phyloP scores from a whole-genome alignment of 2,113 vertebrate genomes.

The Neodon shergylaensis region DNA sequence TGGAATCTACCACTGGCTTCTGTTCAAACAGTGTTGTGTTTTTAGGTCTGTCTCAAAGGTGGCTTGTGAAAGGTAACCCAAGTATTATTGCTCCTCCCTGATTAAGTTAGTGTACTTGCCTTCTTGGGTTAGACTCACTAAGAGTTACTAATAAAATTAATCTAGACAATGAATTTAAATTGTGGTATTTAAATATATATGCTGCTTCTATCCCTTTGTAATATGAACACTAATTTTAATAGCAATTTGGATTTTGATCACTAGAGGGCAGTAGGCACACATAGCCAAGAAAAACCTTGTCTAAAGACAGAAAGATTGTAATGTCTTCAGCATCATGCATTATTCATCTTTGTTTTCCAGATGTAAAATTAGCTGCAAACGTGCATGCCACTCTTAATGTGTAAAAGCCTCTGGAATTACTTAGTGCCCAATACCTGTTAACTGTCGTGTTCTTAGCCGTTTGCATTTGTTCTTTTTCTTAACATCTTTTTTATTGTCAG shows the following conservation, averaged over 20 bases:
- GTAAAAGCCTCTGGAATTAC: not conserved
- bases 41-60: not conserved
- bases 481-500: not conserved
- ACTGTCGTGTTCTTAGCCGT: not conserved
- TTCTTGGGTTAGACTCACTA: not conserved
- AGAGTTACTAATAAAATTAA: not conserved
- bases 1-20: not conserved
- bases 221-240: not conserved
- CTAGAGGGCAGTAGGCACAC: conserved; percentile 79
- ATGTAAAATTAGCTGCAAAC: not conserved
- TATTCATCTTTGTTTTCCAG: not conserved
- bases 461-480: not conserved
- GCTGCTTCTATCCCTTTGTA: not conserved
- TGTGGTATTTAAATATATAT: not conserved
- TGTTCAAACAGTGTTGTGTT: not conserved
- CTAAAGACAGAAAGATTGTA: not conserved
- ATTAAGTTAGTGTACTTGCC: not conserved
- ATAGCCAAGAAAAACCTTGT: not conserved
- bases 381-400: not conserved
- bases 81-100: not conserved
- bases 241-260: conserved; percentile 43
- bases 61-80: not conserved
- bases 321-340: not conserved
- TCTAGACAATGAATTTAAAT: not conserved
- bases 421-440: not conserved